Evolutionary conservation across 2,113 vertebrate species (phyloP), one percentile per base, ranked within the genome.

Genomic region (Talpa occidentalis): DNA sequence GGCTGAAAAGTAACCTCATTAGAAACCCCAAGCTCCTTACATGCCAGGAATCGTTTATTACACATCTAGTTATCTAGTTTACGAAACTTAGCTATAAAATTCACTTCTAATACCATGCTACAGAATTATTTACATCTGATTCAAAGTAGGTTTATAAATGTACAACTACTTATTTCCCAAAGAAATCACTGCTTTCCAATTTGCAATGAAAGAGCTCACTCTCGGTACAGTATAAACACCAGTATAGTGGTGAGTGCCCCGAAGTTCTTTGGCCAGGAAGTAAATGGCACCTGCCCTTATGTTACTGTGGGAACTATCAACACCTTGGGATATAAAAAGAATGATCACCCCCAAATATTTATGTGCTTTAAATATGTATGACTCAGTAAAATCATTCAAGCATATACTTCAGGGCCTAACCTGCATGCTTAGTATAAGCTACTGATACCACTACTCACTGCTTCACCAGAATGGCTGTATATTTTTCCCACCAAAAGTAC

Each of bases 401-500:
- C 69, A 91, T 54, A 54, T 21, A 54, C 52, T 54, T 54, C 16
- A 54, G 52, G 52, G 12, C 52, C 52, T 54, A 54, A 60, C 91
- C 96, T 96, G 79, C 42, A 77, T 0, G 15, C 95, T 92, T 52
- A 94, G 44, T 30, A 78, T 59, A 73, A 86, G 49, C 96, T 95
- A 93, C 94, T 83, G 67, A 90, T 80, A 84, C 89, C 81, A 96
- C 96, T 97, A 97, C 97, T 97, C 96, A 97, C 96, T 97, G 97
- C 96, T 97, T 91, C 96, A 97, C 96, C 96, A 96, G 96, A 97
- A 95, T 96, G 96, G 97, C 93, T 97, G 96, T 91, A 78, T 96
- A 95, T 94, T 97, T 96, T 97, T 97, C 96, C 97, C 96, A 97
- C 96, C 97, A 97, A 97, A 97, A 95, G 96, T 93, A 97, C 86